phyloP scores from a whole-genome alignment of 2,113 vertebrate species.

The Pollimyrus isidori region DNA sequence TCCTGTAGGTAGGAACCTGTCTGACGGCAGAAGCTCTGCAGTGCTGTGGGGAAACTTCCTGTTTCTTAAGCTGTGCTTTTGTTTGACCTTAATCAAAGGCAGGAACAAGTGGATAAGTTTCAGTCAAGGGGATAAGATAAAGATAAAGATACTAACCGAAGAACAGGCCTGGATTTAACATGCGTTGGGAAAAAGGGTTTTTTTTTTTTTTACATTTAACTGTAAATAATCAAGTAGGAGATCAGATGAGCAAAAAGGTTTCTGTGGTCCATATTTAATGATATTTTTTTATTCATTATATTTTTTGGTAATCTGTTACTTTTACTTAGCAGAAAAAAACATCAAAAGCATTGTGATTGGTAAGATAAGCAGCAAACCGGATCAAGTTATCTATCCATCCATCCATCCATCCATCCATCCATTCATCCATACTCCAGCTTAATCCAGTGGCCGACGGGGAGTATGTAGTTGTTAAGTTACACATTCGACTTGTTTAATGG shows the following conservation, averaged over 20 bases:
- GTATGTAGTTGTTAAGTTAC: neutral
- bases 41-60: neutral
- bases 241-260: neutral
- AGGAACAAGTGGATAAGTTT: conserved; percentile 9
- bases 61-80: conserved; percentile 10
- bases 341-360: neutral
- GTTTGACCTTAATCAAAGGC: conserved; percentile 28
- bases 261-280: neutral
- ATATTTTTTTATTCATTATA: neutral
- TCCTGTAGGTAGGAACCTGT: neutral
- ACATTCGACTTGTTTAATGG: neutral
- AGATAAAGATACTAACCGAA: neutral
- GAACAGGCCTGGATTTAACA: conserved; percentile 13
- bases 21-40: neutral
- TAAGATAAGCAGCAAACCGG: neutral
- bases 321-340: neutral
- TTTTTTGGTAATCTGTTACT: neutral
- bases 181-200: neutral
- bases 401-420: neutral
- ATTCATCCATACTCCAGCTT: neutral
- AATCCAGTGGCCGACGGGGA: neutral
- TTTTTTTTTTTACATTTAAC: neutral
- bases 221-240: neutral
- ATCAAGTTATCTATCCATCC: neutral
- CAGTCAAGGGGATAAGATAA: conserved; percentile 12